phyloP scores from a whole-genome alignment of 30 jellyfish, hydroid and myxozoan genomes.

The Catostylus mosaicus region DNA sequence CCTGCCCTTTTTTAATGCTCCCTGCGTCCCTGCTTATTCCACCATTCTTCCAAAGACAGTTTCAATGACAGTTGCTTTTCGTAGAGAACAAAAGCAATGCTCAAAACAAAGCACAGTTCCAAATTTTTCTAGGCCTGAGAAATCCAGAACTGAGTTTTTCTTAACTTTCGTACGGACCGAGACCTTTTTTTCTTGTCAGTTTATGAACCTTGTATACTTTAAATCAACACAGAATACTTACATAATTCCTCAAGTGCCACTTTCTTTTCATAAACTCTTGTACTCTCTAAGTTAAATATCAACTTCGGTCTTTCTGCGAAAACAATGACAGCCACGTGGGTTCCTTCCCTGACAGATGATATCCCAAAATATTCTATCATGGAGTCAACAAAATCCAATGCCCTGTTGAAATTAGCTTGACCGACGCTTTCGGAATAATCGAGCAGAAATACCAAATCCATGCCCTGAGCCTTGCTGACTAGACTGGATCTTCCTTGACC shows the following conservation, averaged over 20 bases:
- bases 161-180: no score
- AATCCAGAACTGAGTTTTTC: no score
- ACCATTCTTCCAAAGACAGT: no score
- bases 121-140: no score
- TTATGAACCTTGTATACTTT: no score
- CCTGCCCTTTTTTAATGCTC: no score
- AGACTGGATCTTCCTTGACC: constrained; percentile 69
- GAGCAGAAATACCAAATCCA: constrained; percentile 61
- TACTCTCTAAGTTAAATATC: constrained; percentile 50
- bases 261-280: constrained; percentile 40
- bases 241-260: constrained; percentile 62
- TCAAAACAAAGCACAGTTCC: no score
- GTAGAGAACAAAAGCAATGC: no score
- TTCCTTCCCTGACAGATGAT: constrained; percentile 56
- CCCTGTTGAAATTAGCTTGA: constrained; percentile 38
- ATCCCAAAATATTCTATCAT: constrained; percentile 67
- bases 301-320: constrained; percentile 43
- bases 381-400: constrained; percentile 47
- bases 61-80: no score
- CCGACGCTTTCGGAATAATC: constrained; percentile 81
- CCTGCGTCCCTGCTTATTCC: no score
- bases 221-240: no score
- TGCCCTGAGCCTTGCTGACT: constrained; percentile 46
- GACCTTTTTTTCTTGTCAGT: no score
- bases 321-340: constrained; percentile 70